A percentile compares a stretch with the other conserved stretches of the same genome.
phyloP scores from a whole-genome alignment of 2,113 vertebrate species.

The Rhinichthys klamathensis region DNA sequence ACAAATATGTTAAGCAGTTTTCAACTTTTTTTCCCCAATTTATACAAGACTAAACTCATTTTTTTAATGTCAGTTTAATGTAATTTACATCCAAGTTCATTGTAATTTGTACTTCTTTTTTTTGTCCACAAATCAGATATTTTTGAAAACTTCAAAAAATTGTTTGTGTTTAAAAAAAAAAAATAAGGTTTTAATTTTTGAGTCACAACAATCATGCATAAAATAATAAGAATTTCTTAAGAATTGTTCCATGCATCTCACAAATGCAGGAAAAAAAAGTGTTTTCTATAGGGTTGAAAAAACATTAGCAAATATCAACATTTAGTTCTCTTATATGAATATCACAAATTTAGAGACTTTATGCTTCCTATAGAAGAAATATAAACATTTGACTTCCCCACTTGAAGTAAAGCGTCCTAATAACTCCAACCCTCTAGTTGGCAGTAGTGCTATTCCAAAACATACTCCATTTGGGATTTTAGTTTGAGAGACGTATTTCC shows the following conservation, averaged over 20 bases:
- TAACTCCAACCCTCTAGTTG: slow-evolving; percentile 20
- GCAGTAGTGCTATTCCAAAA: neutral
- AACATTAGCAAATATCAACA: neutral
- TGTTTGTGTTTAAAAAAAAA: neutral
- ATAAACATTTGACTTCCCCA: neutral
- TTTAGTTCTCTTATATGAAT: neutral
- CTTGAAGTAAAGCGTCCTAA: neutral
- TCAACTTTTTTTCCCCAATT: too few species aligned
- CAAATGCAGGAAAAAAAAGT: neutral
- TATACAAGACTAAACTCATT: too few species aligned
- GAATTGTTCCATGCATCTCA: neutral
- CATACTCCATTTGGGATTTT: neutral
- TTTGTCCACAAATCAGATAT: neutral
- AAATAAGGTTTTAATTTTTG: neutral
- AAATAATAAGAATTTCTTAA: neutral
- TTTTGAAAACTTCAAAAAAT: neutral
- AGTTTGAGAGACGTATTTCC: neutral
- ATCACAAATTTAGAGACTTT: neutral
- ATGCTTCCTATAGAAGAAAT: neutral
- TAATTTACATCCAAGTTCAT: too few species aligned
- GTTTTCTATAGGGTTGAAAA: neutral
- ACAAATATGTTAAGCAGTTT: too few species aligned
- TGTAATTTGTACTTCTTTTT: too few species aligned
- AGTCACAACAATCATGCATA: neutral
- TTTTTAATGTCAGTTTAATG: too few species aligned